These are phyloP conservation scores for Dromius quadrimaculatus DNA, from an alignment of 2,888 invertebrate genomes.

Conservation along the genomic window DNA sequence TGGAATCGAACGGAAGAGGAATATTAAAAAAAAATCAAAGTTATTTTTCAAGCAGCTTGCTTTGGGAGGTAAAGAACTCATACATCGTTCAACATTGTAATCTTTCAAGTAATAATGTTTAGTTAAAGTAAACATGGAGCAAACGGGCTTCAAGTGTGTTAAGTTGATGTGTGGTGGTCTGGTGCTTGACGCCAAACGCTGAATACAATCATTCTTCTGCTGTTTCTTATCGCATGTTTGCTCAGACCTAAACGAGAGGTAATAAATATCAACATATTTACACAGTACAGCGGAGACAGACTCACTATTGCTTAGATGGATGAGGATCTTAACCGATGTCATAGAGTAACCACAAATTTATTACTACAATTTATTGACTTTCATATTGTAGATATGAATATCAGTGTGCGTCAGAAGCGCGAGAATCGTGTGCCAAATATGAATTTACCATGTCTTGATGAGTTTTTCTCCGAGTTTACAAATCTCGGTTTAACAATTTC, in stretches of 20 bases:
- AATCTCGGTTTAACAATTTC: neutral
- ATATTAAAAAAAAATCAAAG: no score
- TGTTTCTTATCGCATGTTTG: slow-evolving; percentile 63
- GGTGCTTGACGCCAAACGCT: slow-evolving; percentile 55
- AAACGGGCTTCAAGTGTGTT: neutral
- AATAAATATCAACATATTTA: slow-evolving; percentile 52
- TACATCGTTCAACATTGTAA: neutral
- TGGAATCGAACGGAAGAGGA: slow-evolving; percentile 24
- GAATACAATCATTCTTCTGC: slow-evolving; percentile 62
- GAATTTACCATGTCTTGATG: no score
- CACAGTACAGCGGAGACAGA: slow-evolving; percentile 37
- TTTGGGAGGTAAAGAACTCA: no score
- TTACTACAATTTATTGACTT: no score
- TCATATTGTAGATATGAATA: no score
- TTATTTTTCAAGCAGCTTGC: neutral
- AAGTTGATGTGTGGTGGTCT: slow-evolving; percentile 2
- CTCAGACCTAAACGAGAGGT: slow-evolving; percentile 58
- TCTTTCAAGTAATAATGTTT: neutral
- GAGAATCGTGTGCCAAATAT: no score
- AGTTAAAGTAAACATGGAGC: neutral
- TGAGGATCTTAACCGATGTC: slow-evolving; percentile 21
- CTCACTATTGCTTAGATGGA: slow-evolving; percentile 17
- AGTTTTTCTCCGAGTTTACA: no score
- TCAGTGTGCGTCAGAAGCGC: no score
- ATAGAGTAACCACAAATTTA: no score